These are phyloP conservation scores for Grammomys dolichurus DNA, from an alignment of 2,113 vertebrate genomes.

Conservation along the genomic window DNA sequence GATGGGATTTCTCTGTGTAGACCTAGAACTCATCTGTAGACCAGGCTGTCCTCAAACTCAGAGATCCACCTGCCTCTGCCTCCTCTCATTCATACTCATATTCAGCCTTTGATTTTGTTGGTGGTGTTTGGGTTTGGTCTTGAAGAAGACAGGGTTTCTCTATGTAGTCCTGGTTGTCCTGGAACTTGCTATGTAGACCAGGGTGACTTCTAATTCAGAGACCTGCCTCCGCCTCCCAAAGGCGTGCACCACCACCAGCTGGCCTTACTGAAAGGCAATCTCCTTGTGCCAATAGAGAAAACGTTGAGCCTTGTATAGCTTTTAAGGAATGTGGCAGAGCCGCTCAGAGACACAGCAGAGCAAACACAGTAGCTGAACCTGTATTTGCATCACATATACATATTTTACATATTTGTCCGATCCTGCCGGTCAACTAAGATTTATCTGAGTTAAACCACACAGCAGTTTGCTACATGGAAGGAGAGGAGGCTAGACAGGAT, in stretches of 20 bases:
- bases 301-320: not conserved
- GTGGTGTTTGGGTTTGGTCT: not conserved
- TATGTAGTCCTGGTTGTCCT: not conserved
- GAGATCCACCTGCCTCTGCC: not conserved
- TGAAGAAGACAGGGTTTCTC: not conserved
- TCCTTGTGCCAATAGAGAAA: not conserved
- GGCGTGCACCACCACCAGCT: not conserved
- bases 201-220: not conserved
- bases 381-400: not conserved
- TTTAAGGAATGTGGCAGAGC: not conserved
- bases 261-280: not conserved
- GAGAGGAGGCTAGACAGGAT: not conserved
- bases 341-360: not conserved
- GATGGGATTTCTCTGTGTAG: not conserved
- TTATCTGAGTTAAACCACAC: not conserved
- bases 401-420: not conserved
- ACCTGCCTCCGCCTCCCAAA: too few relatives aligned
- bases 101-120: not conserved
- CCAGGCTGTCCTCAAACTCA: not conserved
- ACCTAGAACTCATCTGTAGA: not conserved
- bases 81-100: not conserved
- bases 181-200: not conserved
- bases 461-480: not conserved
- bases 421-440: not conserved
- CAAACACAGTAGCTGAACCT: not conserved